Base-by-base conservation (phyloP, 2,113 vertebrate genomes). In the Microcebus ravelobensis region DNA sequence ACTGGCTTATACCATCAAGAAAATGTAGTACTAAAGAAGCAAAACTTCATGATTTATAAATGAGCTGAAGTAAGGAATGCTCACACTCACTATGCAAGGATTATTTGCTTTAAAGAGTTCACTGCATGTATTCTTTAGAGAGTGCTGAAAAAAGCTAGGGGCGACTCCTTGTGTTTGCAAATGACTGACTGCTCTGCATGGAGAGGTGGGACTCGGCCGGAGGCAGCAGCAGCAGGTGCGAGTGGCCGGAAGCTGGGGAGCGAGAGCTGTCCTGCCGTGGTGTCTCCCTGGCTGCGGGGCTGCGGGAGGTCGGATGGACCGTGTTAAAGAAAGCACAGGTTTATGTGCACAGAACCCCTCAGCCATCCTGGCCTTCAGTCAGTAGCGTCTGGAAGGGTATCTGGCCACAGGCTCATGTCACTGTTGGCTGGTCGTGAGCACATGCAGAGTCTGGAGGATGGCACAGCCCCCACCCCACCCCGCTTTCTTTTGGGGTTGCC, bases 261-360 rank as follows among this genome's bases (percentile, higher is more conserved):
- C 2, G 0, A 63, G 61, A 4, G 11, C 27, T 29, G 25, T 12
- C 9, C 27, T 11, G 9, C 61, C 61, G 4, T 63, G 59, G 31
- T 20, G 14, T 25, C 48, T 29, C 12, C 45, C 31, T 11, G 11
- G 23, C 65, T 4, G 17, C 6, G 21, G 61, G 10, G 57, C 73
- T 71, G 2, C 12, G 11, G 29, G 42, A 2, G 9, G 11, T 42
- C 36, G 23, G 48, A 6, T 7, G 77, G 57, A 4, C 61, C 14
- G 18, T 0, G 8, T 50, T 39, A 15, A 36, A 8, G 70, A 61
- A 45, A 45, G 59, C 1, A 10, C 0, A 5, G 74, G 23, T 50
- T 17, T 36, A 14, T 68, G 63, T n/a, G 5, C 45, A 2, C 17
- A 29, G 90, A 10, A n/a, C 10, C 57, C 52, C 14, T 34, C 21